Evolutionary conservation across 1,140 invertebrate species (phyloP).

Genomic region (Mesaphorura yosii): DNA sequence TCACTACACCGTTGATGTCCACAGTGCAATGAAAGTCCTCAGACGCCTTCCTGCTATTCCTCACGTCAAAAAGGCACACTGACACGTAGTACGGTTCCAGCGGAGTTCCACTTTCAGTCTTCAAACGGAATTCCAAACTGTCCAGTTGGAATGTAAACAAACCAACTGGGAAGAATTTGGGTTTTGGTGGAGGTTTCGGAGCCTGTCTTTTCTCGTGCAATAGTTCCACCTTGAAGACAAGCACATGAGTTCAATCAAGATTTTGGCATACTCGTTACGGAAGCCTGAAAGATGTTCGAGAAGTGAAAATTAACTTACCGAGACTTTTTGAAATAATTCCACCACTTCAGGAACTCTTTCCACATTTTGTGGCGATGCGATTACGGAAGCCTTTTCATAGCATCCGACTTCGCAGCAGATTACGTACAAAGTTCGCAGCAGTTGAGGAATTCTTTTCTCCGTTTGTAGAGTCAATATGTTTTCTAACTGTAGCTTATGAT

Average conservation of each 20-base stretch:
- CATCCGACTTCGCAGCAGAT: slow-evolving; percentile 28
- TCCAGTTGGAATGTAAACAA: slow-evolving; percentile 19
- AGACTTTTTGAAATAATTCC: slow-evolving; percentile 27
- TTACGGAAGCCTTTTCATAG: slow-evolving; percentile 20
- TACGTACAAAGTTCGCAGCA: slow-evolving; percentile 24
- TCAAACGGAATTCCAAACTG: slow-evolving; percentile 27
- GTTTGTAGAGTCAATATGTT: slow-evolving; percentile 16
- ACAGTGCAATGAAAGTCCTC: slow-evolving; percentile 70
- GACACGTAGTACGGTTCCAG: slow-evolving; percentile 84
- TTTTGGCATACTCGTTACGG: neutral
- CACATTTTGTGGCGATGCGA: slow-evolving; percentile 27
- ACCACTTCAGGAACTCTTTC: slow-evolving; percentile 21
- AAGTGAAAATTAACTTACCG: slow-evolving; percentile 28
- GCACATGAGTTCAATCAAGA: too few relatives aligned
- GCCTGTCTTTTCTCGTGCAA: slow-evolving; percentile 10
- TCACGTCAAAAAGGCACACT: slow-evolving; percentile 73
- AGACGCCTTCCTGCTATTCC: slow-evolving; percentile 69
- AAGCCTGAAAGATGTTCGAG: neutral
- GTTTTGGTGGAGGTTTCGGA: neutral
- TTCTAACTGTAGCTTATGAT: slow-evolving; percentile 19
- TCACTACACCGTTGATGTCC: slow-evolving; percentile 19
- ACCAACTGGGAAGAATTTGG: neutral
- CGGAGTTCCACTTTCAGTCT: slow-evolving; percentile 34
- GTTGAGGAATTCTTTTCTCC: slow-evolving; percentile 19
- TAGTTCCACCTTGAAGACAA: slow-evolving; percentile 16